Evolutionary conservation across 2,113 vertebrate genomes (phyloP), one percentile per base, ranked within the genome.

Genomic region (Protobothrops flavoviridis): DNA sequence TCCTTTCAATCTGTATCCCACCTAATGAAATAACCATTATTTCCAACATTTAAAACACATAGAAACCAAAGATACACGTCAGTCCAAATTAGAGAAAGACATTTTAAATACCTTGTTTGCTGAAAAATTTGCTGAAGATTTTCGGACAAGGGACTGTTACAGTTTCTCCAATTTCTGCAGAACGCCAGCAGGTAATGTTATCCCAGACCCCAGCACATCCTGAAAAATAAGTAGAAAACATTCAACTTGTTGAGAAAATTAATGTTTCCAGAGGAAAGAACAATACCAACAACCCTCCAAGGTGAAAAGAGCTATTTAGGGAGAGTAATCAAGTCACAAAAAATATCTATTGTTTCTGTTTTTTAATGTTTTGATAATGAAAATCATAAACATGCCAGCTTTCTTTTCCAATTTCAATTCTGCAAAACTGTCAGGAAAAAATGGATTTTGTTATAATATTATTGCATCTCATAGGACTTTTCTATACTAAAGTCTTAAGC

Each of bases 141-240:
- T 95, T 94, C 13, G 98, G 98, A 61, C 98, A 98, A 43, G 97
- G 97, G 59, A 98, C 96, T 0, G 98, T 98, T 95, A 98, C 97
- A 0, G 97, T 98, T 95, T 98, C 98, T 81, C 98, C 98, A n/a
- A 98, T 56, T 43, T 97, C 97, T 0, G 98, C 98, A 13, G 97
- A 96, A 52, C 81, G 97, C 98, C 98, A 98, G 43, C 98, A 98
- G 0, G 98, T 98, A 90, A 98, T 95, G 94, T 98, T 98, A 96
- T 98, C 98, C 98, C 98, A 98, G 94, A 97, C 13, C 39, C 98
- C 98, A 86, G 95, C 91, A 96, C 98, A 98, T 57, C 98, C 98
- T 94, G 93, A 91, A 96, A 96, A 1, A 95, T 93, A 96, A 90
- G 94, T 0, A 90, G 93, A 61, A 0, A 1, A 81, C 52, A 95